A percentile compares a stretch with the other conserved stretches of the same genome.
Conservation (phyloP, 1,140 invertebrate species). For the Uloborus diversus region DNA sequence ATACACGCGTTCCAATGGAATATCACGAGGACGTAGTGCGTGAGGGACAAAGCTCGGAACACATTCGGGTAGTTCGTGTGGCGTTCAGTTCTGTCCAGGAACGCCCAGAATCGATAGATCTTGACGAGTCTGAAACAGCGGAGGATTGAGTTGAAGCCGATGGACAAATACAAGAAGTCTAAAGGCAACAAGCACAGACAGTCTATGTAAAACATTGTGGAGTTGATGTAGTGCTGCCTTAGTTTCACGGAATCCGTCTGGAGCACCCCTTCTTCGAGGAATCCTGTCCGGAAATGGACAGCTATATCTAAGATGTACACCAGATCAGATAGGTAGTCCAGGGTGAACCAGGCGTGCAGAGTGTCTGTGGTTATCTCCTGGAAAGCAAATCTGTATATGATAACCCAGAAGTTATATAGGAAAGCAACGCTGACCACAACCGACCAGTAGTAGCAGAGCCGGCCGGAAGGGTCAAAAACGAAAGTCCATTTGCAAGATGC, state of each 20-base stretch:
- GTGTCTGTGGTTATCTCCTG: conserved; percentile 80
- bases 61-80: conserved; percentile 99
- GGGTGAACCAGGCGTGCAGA: conserved; percentile 91
- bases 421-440: conserved; percentile 97
- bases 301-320: conserved; percentile 95
- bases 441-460: conserved; percentile 94
- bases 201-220: conserved; percentile 98
- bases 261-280: conserved; percentile 93
- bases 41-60: conserved; percentile 89
- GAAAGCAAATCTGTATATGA: conserved; percentile 98
- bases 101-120: conserved; percentile 98
- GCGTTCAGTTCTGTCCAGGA: conserved; percentile 96
- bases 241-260: conserved; percentile 94
- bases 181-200: conserved; percentile 95
- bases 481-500: conserved; percentile 83
- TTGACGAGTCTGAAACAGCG: conserved; percentile 97
- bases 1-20: conserved; percentile 99
- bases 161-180: conserved; percentile 97
- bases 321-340: conserved; percentile 97
- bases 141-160: conserved; percentile 97
- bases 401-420: conserved; percentile 99
- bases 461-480: conserved; percentile 74
- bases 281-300: conserved; percentile 97
- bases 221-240: conserved; percentile 97
- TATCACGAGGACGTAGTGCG: conserved; percentile 96